Conservation (phyloP, 2,888 invertebrate genomes). For the Eilema sororculum region DNA sequence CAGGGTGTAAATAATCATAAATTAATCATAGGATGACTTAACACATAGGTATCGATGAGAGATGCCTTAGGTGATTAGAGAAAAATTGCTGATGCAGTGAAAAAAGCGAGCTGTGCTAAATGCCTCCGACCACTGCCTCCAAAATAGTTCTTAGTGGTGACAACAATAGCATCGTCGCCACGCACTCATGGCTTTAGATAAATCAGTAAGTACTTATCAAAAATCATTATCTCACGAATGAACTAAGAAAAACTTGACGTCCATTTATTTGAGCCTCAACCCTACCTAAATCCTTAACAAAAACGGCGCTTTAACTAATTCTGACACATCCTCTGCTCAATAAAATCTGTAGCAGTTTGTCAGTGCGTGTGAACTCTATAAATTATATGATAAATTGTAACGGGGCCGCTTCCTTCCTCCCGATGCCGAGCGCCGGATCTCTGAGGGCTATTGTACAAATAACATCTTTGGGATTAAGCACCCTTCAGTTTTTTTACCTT, state of each 20-base stretch:
- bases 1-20: no score
- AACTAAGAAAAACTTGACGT: neutral
- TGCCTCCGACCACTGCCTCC: no score
- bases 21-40: no score
- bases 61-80: no score
- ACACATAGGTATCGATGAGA: no score
- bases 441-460: conserved; percentile 48
- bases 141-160: no score
- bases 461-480: conserved; percentile 46
- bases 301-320: conserved; percentile 33
- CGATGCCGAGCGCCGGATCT: conserved; percentile 39
- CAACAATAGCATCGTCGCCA: no score
- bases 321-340: conserved; percentile 40
- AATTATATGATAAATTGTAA: conserved; percentile 50
- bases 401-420: conserved; percentile 66
- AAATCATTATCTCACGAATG: neutral
- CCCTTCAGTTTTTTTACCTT: conserved; percentile 44
- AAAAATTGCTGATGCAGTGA: no score
- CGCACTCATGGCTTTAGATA: neutral
- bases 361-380: conserved; percentile 59
- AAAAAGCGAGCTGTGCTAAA: no score
- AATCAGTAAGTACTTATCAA: no score
- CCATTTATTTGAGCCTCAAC: neutral
- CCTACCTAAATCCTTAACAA: neutral
- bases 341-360: conserved; percentile 31